phyloP scores from a whole-genome alignment of 1,140 invertebrate species.

The Anthonomus grandis region DNA sequence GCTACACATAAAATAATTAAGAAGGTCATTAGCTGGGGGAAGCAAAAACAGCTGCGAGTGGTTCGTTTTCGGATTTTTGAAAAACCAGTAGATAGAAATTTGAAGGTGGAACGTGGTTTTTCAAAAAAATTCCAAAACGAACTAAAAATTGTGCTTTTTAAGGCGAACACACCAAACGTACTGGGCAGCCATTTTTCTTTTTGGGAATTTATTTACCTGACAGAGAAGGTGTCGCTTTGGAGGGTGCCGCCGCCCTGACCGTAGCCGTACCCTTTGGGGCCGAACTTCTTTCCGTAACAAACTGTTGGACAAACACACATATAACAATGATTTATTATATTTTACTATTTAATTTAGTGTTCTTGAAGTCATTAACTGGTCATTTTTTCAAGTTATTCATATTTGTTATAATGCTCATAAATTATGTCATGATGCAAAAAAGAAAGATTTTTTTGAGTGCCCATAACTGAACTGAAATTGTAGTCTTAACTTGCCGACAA shows the following conservation, averaged over 20 bases:
- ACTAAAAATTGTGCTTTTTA: not conserved
- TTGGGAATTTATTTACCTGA: slow-evolving; percentile 72
- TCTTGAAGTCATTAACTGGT: no score
- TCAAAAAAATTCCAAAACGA: not conserved
- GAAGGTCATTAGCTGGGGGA: slow-evolving; percentile 3
- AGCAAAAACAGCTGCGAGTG: not conserved
- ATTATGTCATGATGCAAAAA: no score
- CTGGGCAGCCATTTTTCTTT: not conserved
- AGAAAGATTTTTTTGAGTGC: no score
- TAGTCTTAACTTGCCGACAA: no score
- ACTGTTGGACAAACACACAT: slow-evolving; percentile 50
- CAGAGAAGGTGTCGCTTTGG: slow-evolving; percentile 77
- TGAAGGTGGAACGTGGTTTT: not conserved
- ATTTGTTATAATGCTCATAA: no score
- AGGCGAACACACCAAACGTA: slow-evolving; percentile 9
- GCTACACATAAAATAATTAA: slow-evolving; percentile 55
- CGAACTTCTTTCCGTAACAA: slow-evolving; percentile 92
- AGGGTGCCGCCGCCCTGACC: slow-evolving; percentile 87
- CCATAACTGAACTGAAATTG: no score
- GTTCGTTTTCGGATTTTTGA: not conserved
- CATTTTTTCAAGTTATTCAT: no score
- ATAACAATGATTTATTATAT: no score
- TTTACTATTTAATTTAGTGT: no score
- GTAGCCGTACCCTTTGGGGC: slow-evolving; percentile 91
- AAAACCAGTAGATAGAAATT: not conserved